Evolutionary conservation across 2,888 invertebrate species (phyloP).

Genomic region (Eristalis arbustorum): DNA sequence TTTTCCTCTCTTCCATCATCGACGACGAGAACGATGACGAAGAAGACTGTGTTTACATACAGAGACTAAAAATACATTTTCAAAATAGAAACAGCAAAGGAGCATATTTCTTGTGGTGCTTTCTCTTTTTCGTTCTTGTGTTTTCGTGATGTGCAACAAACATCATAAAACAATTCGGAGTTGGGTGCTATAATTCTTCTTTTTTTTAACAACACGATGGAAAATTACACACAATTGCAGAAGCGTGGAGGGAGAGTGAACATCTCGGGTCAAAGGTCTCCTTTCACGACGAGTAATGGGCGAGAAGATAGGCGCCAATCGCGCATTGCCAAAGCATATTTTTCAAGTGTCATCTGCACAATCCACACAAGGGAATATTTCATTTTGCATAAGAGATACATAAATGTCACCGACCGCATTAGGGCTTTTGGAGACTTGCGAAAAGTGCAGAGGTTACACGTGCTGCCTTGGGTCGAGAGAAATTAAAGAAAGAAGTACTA

Average conservation of each 20-base stretch:
- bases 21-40: slow-evolving; percentile 2
- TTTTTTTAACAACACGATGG: neutral
- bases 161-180: neutral
- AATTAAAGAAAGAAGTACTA: neutral
- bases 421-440: neutral
- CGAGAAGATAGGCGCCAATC: neutral
- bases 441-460: neutral
- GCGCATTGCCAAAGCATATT: neutral
- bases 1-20: neutral
- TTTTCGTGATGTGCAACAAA: neutral
- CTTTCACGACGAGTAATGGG: neutral
- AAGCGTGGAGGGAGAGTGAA: neutral
- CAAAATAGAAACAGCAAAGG: slow-evolving; percentile 49
- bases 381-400: neutral
- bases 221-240: neutral
- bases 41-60: slow-evolving; percentile 46
- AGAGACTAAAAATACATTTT: slow-evolving; percentile 55
- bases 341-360: neutral
- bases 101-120: slow-evolving; percentile 29
- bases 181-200: neutral
- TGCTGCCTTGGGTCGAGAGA: neutral
- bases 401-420: neutral
- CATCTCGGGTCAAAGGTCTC: neutral
- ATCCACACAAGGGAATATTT: neutral
- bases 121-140: neutral